Percentiles rank a stretch among this genome's conserved stretches.
These are phyloP conservation scores for Strigops habroptila DNA, from an alignment of 2,113 vertebrate species.

Conservation along the genomic window DNA sequence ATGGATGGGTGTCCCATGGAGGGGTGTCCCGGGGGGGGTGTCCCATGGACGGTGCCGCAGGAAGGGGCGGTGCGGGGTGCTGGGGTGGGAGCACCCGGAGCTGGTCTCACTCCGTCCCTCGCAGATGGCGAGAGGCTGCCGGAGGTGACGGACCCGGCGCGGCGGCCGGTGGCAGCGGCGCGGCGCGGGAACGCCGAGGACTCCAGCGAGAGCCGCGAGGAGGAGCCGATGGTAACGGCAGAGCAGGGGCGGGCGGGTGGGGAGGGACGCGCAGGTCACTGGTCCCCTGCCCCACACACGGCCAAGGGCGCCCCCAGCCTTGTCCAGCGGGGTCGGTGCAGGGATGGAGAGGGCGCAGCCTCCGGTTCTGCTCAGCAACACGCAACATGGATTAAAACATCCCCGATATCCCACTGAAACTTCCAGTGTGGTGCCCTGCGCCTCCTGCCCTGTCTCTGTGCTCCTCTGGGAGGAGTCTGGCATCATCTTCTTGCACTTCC, in stretches of 20 bases:
- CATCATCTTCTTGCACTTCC: neutral
- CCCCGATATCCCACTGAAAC: fast-evolving
- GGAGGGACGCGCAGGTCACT: fast-evolving
- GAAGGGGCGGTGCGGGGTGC: too few species aligned
- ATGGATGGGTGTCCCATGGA: too few species aligned
- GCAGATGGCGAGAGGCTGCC: constrained; percentile 87
- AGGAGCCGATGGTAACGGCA: constrained; percentile 79
- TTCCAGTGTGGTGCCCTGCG: too few species aligned
- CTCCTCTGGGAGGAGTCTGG: neutral
- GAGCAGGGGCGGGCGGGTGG: fast-evolving
- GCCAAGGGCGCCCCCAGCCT: neutral
- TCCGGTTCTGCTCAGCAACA: neutral
- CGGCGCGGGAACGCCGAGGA: constrained; percentile 79
- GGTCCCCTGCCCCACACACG: fast-evolving
- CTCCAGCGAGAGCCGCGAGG: constrained; percentile 90
- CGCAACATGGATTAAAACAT: fast-evolving
- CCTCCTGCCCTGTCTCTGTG: neutral
- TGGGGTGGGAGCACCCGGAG: too few species aligned
- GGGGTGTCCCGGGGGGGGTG: too few species aligned
- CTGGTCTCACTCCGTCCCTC: neutral
- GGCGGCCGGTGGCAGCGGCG: constrained; percentile 60
- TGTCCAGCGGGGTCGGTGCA: neutral
- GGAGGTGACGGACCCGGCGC: constrained; percentile 81
- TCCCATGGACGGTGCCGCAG: too few species aligned
- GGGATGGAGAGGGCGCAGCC: neutral